Percentiles rank a stretch among this genome's conserved stretches.
These are phyloP conservation scores for Vicugna pacos DNA, from an alignment of 2,113 vertebrate genomes.

Conservation along the genomic window DNA sequence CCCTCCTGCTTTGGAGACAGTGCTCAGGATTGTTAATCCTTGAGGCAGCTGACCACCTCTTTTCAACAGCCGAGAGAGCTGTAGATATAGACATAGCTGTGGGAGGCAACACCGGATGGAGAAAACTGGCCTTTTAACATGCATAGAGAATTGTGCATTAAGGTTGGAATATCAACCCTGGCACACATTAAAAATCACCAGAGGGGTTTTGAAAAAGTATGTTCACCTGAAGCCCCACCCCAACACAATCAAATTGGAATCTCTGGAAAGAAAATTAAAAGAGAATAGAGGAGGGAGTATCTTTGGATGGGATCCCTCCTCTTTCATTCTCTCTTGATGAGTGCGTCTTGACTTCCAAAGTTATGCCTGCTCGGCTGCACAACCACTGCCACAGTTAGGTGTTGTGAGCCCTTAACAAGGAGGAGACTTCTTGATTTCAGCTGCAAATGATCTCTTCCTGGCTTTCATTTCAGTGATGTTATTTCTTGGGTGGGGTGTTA, in stretches of 20 bases:
- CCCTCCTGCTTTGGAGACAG: neutral
- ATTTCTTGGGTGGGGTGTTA: neutral
- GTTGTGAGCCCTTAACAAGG: neutral
- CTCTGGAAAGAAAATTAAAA: slow-evolving; percentile 8
- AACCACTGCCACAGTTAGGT: neutral
- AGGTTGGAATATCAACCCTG: neutral
- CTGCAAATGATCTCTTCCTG: neutral
- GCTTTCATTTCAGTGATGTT: neutral
- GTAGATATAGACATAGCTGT: neutral
- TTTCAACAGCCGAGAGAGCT: neutral
- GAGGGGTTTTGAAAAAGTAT: neutral
- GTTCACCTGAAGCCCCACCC: neutral
- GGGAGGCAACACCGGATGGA: neutral
- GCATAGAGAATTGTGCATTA: neutral
- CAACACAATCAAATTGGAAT: neutral
- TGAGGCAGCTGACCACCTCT: neutral
- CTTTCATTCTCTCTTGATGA: neutral
- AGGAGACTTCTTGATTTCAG: neutral
- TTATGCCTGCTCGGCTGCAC: neutral
- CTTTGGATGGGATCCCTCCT: neutral
- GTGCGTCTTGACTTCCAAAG: neutral
- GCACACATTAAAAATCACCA: neutral
- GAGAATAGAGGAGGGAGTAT: neutral
- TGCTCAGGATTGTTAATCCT: neutral
- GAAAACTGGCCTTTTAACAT: neutral